Conservation (phyloP, 2,797 vertebrate genomes). For the Brotula barbata region DNA sequence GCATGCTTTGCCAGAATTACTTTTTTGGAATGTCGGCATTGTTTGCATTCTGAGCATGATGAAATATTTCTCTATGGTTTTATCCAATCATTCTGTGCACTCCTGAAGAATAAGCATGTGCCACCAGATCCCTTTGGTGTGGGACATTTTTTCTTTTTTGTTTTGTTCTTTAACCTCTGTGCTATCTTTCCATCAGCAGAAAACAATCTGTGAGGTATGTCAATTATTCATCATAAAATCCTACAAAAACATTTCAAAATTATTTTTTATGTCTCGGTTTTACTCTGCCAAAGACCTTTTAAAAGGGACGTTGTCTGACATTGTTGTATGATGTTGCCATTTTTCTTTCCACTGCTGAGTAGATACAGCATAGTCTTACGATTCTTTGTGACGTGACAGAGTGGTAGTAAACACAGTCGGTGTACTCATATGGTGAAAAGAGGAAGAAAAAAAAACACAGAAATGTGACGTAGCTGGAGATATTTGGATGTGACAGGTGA, state of each 20-base stretch:
- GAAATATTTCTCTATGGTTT: constrained; percentile 48
- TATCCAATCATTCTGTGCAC: constrained; percentile 58
- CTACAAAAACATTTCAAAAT: constrained; percentile 16
- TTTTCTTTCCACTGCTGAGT: constrained; percentile 41
- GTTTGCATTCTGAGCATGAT: constrained; percentile 65
- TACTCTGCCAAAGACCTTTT: constrained; percentile 74
- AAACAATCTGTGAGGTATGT: constrained; percentile 46
- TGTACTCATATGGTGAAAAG: constrained; percentile 52
- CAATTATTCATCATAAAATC: constrained; percentile 9
- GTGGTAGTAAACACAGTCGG: constrained; percentile 66
- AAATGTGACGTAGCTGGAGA: constrained; percentile 50
- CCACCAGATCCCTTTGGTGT: constrained; percentile 47
- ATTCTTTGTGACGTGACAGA: constrained; percentile 63
- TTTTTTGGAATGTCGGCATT: constrained; percentile 39
- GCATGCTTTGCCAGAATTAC: constrained; percentile 58
- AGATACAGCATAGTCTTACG: constrained; percentile 60
- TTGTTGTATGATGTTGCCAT: constrained; percentile 49
- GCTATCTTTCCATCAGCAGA: constrained; percentile 43
- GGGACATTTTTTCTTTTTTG: constrained; percentile 16
- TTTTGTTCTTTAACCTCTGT: constrained; percentile 54
- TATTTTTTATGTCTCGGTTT: constrained; percentile 36
- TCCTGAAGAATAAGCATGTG: constrained; percentile 63
- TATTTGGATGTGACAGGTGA: constrained; percentile 41
- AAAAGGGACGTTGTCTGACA: constrained; percentile 69
- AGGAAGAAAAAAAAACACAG: constrained; percentile 19